Percentiles rank a stretch among this genome's conserved stretches.
Evolutionary conservation across 2,888 invertebrate genomes (phyloP).

Genomic region (Hofmannophila pseudospretella): DNA sequence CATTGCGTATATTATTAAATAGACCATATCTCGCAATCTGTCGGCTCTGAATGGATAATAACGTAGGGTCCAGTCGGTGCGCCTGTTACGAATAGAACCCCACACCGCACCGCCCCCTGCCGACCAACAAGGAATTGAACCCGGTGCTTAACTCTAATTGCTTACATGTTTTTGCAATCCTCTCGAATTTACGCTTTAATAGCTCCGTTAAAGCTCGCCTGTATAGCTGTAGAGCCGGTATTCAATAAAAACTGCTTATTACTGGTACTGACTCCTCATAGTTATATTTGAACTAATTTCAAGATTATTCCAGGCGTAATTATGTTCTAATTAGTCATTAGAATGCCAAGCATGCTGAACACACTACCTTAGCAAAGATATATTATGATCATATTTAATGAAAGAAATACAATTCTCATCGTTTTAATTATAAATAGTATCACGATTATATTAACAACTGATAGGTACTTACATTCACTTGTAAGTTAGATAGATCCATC

Average conservation of each 20-base stretch:
- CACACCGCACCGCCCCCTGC: conserved; percentile 46
- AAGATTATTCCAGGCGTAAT: too few relatives aligned
- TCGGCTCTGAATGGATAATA: conserved; percentile 60
- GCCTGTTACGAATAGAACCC: conserved; percentile 46
- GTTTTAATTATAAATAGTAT: too few relatives aligned
- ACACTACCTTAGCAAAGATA: too few relatives aligned
- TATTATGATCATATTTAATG: too few relatives aligned
- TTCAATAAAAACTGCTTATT: conserved; percentile 19
- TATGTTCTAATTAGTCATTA: too few relatives aligned
- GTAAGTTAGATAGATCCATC: conserved; percentile 40
- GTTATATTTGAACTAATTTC: too few relatives aligned
- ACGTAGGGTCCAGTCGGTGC: conserved; percentile 34
- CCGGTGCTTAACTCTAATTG: conserved; percentile 55
- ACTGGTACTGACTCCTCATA: conserved; percentile 13
- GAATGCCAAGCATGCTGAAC: too few relatives aligned
- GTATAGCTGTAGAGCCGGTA: conserved; percentile 2
- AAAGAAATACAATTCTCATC: too few relatives aligned
- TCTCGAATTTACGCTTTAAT: conserved; percentile 44
- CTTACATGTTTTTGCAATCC: conserved; percentile 51
- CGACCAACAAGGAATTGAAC: conserved; percentile 50
- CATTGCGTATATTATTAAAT: conserved; percentile 53
- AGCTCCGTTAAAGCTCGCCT: conserved; percentile 29
- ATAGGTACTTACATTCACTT: too few relatives aligned
- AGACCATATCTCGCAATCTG: conserved; percentile 56
- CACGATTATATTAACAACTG: too few relatives aligned